A percentile compares a stretch with the other conserved stretches of the same genome.
Conservation (phyloP, 2,888 invertebrate genomes). For the Cheilosia scutellata region DNA sequence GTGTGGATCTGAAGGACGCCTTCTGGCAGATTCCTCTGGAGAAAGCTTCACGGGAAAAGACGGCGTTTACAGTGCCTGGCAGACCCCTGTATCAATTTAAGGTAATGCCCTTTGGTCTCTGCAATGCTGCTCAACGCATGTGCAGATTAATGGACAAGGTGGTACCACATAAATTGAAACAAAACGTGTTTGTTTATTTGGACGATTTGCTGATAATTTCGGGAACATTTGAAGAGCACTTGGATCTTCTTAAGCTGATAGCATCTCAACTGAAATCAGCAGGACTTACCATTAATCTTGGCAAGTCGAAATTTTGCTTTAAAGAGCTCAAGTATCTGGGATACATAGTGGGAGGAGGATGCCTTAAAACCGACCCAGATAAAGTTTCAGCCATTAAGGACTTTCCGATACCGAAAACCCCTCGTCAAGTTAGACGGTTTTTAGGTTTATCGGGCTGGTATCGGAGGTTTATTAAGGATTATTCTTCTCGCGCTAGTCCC, state of each 20-base stretch:
- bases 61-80: neutral
- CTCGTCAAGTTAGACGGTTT: too few species aligned
- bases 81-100: too few species aligned
- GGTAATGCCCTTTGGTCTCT: too few species aligned
- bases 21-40: constrained; percentile 30
- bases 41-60: constrained; percentile 9
- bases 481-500: neutral
- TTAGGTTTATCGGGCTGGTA: constrained; percentile 33
- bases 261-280: constrained; percentile 5
- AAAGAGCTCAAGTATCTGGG: constrained; percentile 13
- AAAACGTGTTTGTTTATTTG: too few species aligned
- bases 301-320: constrained; percentile 14
- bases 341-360: constrained; percentile 3
- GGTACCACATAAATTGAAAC: too few species aligned
- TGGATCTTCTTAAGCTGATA: neutral
- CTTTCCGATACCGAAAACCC: neutral
- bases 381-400: too few species aligned
- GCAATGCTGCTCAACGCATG: too few species aligned
- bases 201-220: too few species aligned
- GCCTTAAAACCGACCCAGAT: constrained; percentile 2
- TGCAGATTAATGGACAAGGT: too few species aligned
- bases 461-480: constrained; percentile 4
- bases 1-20: constrained; percentile 2
- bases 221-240: too few species aligned
- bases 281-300: constrained; percentile 4